Percentiles rank a stretch among this genome's conserved stretches.
Conservation (phyloP, 92 coral and sea anemone genomes). For the Porites cylindrica region DNA sequence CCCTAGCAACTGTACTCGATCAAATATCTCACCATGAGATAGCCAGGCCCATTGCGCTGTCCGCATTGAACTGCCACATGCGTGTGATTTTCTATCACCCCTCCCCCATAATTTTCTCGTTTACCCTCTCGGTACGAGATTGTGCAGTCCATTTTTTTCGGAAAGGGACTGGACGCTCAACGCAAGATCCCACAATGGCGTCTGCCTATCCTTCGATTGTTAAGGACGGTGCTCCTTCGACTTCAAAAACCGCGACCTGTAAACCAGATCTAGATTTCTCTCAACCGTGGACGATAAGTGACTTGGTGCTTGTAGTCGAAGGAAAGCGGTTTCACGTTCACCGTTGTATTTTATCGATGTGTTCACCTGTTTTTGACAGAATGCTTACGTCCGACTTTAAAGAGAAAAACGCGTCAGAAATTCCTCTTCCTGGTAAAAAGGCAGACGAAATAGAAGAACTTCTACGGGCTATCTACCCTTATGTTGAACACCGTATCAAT, state of each 20-base stretch:
- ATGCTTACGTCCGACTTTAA: slow-evolving; percentile 56
- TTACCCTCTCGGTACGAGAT: too few species aligned
- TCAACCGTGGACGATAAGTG: slow-evolving; percentile 60
- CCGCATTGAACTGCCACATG: too few species aligned
- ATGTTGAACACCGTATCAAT: slow-evolving; percentile 33
- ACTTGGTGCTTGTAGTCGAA: slow-evolving; percentile 52
- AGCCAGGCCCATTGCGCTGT: too few species aligned
- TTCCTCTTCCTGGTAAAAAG: slow-evolving; percentile 58
- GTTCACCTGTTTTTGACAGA: slow-evolving; percentile 62
- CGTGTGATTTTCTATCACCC: too few species aligned
- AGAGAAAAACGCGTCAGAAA: slow-evolving; percentile 50
- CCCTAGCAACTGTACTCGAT: too few species aligned
- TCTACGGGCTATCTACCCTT: slow-evolving; percentile 53
- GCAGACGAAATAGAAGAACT: slow-evolving; percentile 56
- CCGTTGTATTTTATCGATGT: slow-evolving; percentile 51
- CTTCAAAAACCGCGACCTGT: slow-evolving; percentile 15
- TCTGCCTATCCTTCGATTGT: background rate
- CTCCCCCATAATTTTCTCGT: too few species aligned
- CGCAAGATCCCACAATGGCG: slow-evolving; percentile 7
- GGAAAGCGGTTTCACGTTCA: slow-evolving; percentile 53
- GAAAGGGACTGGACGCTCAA: too few species aligned
- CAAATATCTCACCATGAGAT: too few species aligned
- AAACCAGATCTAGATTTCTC: slow-evolving; percentile 57
- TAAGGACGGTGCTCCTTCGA: background rate
- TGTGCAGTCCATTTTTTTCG: too few species aligned